Percentiles rank a stretch among this genome's conserved stretches.
phyloP scores from a whole-genome alignment of 2,113 vertebrate species.

The Melanostigma gelatinosum region DNA sequence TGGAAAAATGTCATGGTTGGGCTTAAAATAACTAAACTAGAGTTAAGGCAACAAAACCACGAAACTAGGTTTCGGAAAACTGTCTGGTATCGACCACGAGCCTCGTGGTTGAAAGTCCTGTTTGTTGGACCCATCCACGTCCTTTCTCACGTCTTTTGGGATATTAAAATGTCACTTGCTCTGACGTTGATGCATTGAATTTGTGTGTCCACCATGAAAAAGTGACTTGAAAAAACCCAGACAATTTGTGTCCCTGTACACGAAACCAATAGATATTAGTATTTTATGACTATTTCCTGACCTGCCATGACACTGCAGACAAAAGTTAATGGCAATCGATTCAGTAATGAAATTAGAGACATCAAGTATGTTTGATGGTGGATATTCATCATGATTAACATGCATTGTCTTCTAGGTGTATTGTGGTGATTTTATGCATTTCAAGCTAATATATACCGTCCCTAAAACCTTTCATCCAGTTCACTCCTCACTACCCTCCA shows the following conservation, averaged over 20 bases:
- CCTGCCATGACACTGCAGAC: neutral
- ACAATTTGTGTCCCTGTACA: too few species aligned
- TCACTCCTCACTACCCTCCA: slow-evolving; percentile 5
- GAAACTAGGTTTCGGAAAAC: too few species aligned
- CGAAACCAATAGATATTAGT: neutral
- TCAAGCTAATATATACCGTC: neutral
- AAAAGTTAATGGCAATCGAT: neutral
- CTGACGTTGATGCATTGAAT: neutral
- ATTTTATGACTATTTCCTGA: too few species aligned
- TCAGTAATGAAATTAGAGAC: neutral
- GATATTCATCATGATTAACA: neutral
- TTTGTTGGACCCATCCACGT: too few species aligned
- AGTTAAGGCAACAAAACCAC: too few species aligned
- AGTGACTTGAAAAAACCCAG: neutral
- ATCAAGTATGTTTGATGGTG: neutral
- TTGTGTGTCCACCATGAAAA: neutral
- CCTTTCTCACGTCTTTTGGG: neutral
- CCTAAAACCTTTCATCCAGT: slow-evolving; percentile 39
- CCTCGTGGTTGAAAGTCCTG: too few species aligned
- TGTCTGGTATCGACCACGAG: too few species aligned
- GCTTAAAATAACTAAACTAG: too few species aligned
- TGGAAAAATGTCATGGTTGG: too few species aligned
- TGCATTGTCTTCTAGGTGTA: neutral
- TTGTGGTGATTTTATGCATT: slow-evolving; percentile 20
- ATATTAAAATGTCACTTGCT: neutral